These are phyloP conservation scores for Pogonomyrmex barbatus DNA, from an alignment of 1,140 invertebrate species.

Conservation along the genomic window DNA sequence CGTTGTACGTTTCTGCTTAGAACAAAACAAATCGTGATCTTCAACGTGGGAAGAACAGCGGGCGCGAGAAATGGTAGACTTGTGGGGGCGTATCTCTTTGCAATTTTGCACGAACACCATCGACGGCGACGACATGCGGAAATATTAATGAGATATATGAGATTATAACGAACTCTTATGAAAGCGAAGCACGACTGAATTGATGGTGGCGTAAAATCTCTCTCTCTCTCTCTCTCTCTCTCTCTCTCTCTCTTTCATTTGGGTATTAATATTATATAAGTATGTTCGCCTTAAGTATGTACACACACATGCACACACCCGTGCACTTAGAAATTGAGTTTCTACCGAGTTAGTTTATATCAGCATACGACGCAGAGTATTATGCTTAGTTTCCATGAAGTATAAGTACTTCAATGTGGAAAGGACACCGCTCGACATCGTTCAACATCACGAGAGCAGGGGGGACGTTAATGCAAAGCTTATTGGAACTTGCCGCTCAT, in stretches of 20 bases:
- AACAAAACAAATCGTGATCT: conserved; percentile 21
- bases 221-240: not conserved
- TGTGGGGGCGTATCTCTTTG: conserved; percentile 41
- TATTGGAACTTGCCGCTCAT: conserved; percentile 56
- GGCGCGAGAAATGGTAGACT: conserved; percentile 33
- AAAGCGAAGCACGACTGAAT: conserved; percentile 22
- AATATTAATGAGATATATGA: conserved; percentile 50
- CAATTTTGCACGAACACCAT: conserved; percentile 11
- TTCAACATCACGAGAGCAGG: conserved; percentile 2
- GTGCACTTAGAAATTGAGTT: conserved; percentile 55
- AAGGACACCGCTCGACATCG: conserved; percentile 41
- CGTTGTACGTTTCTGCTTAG: conserved; percentile 4
- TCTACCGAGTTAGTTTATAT: conserved; percentile 59
- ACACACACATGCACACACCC: too few species aligned
- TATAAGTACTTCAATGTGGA: conserved; percentile 10
- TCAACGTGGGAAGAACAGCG: conserved; percentile 22
- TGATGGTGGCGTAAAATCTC: not conserved
- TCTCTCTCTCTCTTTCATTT: not conserved
- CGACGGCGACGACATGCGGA: conserved; percentile 22
- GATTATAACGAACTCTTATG: conserved; percentile 55
- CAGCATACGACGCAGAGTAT: conserved; percentile 23
- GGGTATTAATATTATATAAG: conserved; percentile 57
- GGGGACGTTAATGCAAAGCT: conserved; percentile 33
- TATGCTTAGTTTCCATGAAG: conserved; percentile 38
- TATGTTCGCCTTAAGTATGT: conserved; percentile 43